A percentile compares a stretch with the other conserved stretches of the same genome.
phyloP scores from a whole-genome alignment of 1,140 invertebrate genomes.

The Phthorimaea operculella region DNA sequence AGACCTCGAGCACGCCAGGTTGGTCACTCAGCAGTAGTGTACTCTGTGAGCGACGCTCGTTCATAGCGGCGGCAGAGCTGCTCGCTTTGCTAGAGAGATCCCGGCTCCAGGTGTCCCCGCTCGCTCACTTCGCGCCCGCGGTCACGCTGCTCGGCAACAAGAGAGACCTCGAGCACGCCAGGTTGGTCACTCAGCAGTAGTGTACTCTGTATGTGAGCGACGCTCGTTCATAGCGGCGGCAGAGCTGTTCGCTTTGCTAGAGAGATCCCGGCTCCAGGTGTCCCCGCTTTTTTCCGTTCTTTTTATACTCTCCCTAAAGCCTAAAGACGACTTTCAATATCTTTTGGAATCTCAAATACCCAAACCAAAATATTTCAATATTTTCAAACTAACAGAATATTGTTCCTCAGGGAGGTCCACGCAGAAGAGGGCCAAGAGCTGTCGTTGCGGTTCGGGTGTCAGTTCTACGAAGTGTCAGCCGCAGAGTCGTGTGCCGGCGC shows the following conservation, averaged over 20 bases:
- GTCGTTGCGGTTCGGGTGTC: constrained; percentile 79
- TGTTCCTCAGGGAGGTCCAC: constrained; percentile 71
- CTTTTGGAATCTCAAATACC: too few relatives aligned
- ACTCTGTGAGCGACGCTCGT: constrained; percentile 82
- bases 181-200: constrained; percentile 83
- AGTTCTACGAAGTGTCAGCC: constrained; percentile 85
- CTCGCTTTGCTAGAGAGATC: constrained; percentile 77
- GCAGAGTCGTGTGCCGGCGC: constrained; percentile 80
- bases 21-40: constrained; percentile 87
- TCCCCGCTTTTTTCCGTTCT: too few relatives aligned
- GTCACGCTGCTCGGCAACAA: constrained; percentile 85
- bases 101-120: constrained; percentile 77
- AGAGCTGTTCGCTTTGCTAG: constrained; percentile 77
- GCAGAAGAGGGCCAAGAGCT: constrained; percentile 82
- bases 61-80: constrained; percentile 78
- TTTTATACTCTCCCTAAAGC: too few relatives aligned
- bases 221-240: constrained; percentile 80
- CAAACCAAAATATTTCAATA: too few relatives aligned
- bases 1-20: constrained; percentile 85
- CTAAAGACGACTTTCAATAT: too few relatives aligned
- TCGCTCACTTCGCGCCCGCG: too few relatives aligned
- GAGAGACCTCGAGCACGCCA: constrained; percentile 83
- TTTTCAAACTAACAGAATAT: too few relatives aligned
- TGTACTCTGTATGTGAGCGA: constrained; percentile 84
- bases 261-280: constrained; percentile 75